phyloP scores from a whole-genome alignment of 2,888 invertebrate species.

The Invenusta paracnida region DNA sequence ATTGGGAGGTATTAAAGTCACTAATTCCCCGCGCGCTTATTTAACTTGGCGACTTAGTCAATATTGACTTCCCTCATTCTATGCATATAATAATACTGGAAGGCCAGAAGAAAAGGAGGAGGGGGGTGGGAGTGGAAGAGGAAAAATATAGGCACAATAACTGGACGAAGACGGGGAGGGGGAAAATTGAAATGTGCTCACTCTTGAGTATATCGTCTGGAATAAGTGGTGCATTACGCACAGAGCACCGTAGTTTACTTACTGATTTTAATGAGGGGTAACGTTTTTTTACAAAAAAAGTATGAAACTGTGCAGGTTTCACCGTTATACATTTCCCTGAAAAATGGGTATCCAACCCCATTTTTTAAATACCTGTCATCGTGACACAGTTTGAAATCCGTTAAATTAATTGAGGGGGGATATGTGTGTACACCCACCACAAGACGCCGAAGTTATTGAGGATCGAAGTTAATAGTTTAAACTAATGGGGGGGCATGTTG shows the following conservation, averaged over 20 bases:
- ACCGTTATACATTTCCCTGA: not conserved
- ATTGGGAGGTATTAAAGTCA: slow-evolving; percentile 13
- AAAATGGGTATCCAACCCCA: not conserved
- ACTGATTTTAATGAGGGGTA: too few species aligned
- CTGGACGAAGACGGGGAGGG: not conserved
- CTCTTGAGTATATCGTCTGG: not conserved
- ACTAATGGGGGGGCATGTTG: too few species aligned
- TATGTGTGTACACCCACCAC: too few species aligned
- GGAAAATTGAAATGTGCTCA: slow-evolving; percentile 4
- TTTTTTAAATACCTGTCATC: slow-evolving; percentile 4
- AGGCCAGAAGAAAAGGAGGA: not conserved
- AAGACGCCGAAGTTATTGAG: too few species aligned
- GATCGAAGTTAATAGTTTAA: too few species aligned
- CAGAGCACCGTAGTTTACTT: too few species aligned
- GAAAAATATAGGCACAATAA: not conserved
- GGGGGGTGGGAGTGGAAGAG: not conserved
- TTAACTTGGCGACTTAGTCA: slow-evolving; percentile 22
- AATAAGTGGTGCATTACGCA: not conserved
- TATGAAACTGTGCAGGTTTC: too few species aligned
- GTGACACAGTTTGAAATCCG: not conserved
- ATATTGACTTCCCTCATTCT: not conserved
- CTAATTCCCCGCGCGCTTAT: not conserved
- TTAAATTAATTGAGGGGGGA: too few species aligned
- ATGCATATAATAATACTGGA: not conserved
- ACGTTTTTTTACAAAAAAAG: too few species aligned